A percentile compares a stretch with the other conserved stretches of the same genome.
Conservation (phyloP, 2,888 invertebrate species). For the Lordiphosa andalusiaca region DNA sequence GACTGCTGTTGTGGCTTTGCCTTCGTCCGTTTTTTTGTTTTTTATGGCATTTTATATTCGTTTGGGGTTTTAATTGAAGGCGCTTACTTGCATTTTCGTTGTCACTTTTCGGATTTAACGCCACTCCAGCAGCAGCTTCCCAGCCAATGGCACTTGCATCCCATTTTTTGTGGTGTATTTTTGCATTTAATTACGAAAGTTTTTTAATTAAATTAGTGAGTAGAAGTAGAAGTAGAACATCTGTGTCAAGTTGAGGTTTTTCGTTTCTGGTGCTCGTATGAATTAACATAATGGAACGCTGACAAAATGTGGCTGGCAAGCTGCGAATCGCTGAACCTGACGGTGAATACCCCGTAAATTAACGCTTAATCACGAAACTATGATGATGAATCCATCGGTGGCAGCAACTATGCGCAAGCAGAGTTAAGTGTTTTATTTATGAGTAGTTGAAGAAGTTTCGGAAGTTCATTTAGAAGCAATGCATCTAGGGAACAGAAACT, state of each 20-base stretch:
- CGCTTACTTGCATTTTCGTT: conserved; percentile 72
- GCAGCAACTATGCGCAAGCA: not conserved
- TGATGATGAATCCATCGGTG: not conserved
- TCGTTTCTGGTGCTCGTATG: conserved; percentile 26
- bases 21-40: conserved; percentile 2
- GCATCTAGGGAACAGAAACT: too few species aligned
- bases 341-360: conserved; percentile 9
- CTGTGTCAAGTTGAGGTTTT: conserved; percentile 63
- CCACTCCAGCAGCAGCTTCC: not conserved
- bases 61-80: conserved; percentile 68
- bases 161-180: conserved; percentile 31
- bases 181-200: conserved; percentile 72
- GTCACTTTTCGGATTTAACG: conserved; percentile 55
- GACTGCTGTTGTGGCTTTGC: conserved; percentile 29
- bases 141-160: conserved; percentile 2
- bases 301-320: not conserved
- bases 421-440: not conserved
- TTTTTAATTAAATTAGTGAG: conserved; percentile 72
- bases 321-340: conserved; percentile 4
- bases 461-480: too few species aligned
- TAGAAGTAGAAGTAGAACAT: conserved; percentile 41
- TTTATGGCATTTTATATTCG: conserved; percentile 58
- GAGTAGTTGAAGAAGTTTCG: too few species aligned
- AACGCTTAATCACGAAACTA: too few species aligned
- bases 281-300: conserved; percentile 34